Evolutionary conservation across 2,797 vertebrate genomes (phyloP).

Genomic region (Tauraco hartlaubi): DNA sequence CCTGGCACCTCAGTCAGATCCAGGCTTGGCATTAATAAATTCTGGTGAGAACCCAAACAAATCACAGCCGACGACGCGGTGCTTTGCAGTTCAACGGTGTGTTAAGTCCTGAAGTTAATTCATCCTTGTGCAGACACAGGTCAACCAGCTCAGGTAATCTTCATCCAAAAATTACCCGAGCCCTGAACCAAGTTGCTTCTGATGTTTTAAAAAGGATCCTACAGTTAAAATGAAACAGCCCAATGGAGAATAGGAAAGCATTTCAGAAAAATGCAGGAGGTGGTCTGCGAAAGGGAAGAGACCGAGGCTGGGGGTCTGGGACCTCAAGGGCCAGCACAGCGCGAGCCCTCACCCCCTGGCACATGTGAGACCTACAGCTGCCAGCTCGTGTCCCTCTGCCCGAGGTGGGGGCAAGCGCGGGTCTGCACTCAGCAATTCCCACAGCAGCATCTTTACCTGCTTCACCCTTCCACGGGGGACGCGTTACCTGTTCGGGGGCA

Average conservation of each 20-base stretch:
- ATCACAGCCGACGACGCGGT: background rate
- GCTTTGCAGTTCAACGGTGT: rapidly evolving
- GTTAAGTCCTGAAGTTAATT: background rate
- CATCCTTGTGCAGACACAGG: background rate
- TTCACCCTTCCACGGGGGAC: background rate
- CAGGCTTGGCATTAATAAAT: background rate
- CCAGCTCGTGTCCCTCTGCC: rapidly evolving
- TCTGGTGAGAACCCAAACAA: background rate
- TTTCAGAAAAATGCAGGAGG: background rate
- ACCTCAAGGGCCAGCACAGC: rapidly evolving
- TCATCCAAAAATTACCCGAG: background rate
- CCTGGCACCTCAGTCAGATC: background rate
- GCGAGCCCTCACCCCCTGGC: rapidly evolving
- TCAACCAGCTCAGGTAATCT: background rate
- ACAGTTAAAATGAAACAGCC: background rate
- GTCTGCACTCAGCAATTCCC: rapidly evolving
- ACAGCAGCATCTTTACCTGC: background rate
- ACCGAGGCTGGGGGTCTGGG: background rate
- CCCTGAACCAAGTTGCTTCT: background rate
- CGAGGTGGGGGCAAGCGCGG: background rate
- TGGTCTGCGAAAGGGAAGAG: background rate
- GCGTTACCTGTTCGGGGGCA: rapidly evolving
- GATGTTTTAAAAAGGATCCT: background rate
- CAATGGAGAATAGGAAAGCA: background rate
- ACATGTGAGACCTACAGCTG: background rate